phyloP scores from a whole-genome alignment of 2,888 invertebrate species.

The Itoplectis maculator region DNA sequence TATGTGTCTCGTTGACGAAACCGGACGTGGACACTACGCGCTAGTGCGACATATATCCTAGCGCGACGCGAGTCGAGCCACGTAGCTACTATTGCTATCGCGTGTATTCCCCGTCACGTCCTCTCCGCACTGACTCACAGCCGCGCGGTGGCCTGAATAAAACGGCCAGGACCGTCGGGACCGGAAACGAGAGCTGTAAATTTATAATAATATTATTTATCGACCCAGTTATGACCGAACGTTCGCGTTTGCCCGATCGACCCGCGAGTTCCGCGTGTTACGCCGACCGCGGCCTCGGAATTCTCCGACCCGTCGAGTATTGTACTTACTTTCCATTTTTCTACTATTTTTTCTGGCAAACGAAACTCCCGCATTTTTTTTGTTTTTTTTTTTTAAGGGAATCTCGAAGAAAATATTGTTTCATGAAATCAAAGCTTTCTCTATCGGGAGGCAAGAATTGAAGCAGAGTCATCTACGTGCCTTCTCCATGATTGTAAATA shows the following conservation, averaged over 20 bases:
- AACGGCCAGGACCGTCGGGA: neutral
- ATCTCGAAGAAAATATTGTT: too few relatives aligned
- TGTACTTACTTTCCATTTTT: too few relatives aligned
- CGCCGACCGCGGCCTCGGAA: too few relatives aligned
- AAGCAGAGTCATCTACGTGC: neutral
- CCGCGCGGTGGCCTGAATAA: constrained; percentile 6
- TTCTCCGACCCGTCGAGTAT: too few relatives aligned
- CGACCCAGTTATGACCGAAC: neutral
- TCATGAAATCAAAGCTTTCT: too few relatives aligned
- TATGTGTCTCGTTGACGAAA: constrained; percentile 27
- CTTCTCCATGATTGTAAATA: neutral
- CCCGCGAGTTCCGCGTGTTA: too few relatives aligned
- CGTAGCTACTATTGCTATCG: constrained; percentile 7
- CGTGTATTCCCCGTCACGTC: constrained; percentile 5
- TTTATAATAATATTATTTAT: neutral
- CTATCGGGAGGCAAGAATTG: too few relatives aligned
- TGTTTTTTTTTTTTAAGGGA: too few relatives aligned
- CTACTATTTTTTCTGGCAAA: too few relatives aligned
- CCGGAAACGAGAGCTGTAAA: neutral
- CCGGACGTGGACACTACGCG: constrained; percentile 42
- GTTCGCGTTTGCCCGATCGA: too few relatives aligned
- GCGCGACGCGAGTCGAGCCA: neutral
- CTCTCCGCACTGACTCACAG: constrained; percentile 1
- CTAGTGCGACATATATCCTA: neutral
- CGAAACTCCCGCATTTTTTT: too few relatives aligned